Evolutionary conservation across 2,113 vertebrate genomes (phyloP), one percentile per base, ranked within the genome.

Genomic region (Anguilla japonica): DNA sequence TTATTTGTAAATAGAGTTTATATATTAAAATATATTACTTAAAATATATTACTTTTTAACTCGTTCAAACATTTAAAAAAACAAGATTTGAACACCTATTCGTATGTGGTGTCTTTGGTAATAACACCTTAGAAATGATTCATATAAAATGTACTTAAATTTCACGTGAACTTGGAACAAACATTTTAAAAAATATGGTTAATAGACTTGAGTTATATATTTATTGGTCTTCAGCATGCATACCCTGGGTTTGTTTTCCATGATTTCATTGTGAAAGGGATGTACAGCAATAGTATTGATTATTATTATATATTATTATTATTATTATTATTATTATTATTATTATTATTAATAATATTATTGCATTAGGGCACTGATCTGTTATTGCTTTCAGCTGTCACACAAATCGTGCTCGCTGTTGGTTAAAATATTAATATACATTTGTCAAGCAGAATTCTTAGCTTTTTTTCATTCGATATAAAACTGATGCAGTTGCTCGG

Each of bases 1-100:
- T 34, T 34, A 84, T 84, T 60, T 71, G 79, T 86, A 86, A 86
- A 86, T 86, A 86, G 85, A 86, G 78, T 67, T 81, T 67, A 86
- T 86, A 86, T 86, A 86, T 81, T 86, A 86, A 86, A 86, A 86
- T 86, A 86, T 79, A 86, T 86, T 82, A 86, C 85, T 81, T 86
- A 86, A 86, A 86, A 86, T 86, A 86, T 86, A 86, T 86, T 86
- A 86, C 79, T 86, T 85, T 86, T 86, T 81, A 81, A 86, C 39
- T 81, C 34, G 85, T 67, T 67, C 40, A 82, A 86, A 63, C n/a
- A 43, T 75, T 67, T 34, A 34, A 34, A 63, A 86, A 81, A 43
- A 86, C 56, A 86, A 86, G 81, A 82, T 86, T 79, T 53, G 56
- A 83, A 83, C 82, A 83, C 39, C 43, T 82, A 82, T 56, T 82